phyloP scores from a whole-genome alignment of 1,140 invertebrate genomes.

The Heliconius hermathena region DNA sequence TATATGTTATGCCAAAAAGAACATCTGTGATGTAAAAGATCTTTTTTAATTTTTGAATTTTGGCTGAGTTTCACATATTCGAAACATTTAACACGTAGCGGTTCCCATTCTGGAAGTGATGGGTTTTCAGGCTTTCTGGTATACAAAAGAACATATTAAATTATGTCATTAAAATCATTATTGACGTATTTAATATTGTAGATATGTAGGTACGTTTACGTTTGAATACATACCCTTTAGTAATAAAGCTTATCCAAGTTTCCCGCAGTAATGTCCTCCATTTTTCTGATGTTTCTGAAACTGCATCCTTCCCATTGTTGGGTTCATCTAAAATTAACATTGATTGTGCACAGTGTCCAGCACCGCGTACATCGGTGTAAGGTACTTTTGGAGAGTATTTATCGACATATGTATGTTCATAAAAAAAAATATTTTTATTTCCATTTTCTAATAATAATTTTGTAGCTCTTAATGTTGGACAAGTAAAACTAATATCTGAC shows the following conservation, averaged over 20 bases:
- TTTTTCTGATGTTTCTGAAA: slow-evolving; percentile 27
- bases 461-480: slow-evolving; percentile 47
- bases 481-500: slow-evolving; percentile 55
- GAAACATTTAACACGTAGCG: slow-evolving; percentile 22
- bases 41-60: slow-evolving; percentile 14
- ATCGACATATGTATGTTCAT: slow-evolving; percentile 56
- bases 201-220: background rate
- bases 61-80: slow-evolving; percentile 6
- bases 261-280: slow-evolving; percentile 41
- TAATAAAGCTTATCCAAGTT: slow-evolving; percentile 45
- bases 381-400: slow-evolving; percentile 43
- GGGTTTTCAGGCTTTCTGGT: slow-evolving; percentile 46
- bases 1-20: slow-evolving; percentile 20
- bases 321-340: slow-evolving; percentile 42
- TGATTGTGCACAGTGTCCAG: slow-evolving; percentile 52
- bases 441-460: slow-evolving; percentile 49
- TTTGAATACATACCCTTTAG: slow-evolving; percentile 38
- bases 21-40: slow-evolving; percentile 17
- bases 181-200: background rate
- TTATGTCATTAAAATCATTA: background rate
- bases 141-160: slow-evolving; percentile 21
- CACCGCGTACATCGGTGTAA: slow-evolving; percentile 45
- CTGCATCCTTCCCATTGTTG: slow-evolving; percentile 20
- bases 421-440: slow-evolving; percentile 55
- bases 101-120: slow-evolving; percentile 46